These are phyloP conservation scores for Harpalus rufipes DNA, from an alignment of 2,888 invertebrate species.

Conservation along the genomic window DNA sequence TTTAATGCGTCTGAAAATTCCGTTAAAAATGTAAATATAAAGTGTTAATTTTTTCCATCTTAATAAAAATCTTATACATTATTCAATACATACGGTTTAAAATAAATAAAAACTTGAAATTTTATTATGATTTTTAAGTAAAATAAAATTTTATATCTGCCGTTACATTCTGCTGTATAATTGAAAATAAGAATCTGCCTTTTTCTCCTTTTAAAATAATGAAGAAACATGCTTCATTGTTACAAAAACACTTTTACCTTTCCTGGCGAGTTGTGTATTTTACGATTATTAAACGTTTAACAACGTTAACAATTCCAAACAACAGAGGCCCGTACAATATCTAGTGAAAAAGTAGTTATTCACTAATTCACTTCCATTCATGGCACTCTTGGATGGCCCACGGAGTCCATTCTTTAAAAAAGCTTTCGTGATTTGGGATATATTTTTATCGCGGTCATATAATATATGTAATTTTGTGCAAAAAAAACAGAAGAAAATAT, in stretches of 20 bases:
- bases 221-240: slow-evolving; percentile 9
- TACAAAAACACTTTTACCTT: slow-evolving; percentile 13
- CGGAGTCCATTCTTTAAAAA: slow-evolving; percentile 55
- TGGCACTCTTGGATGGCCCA: background rate
- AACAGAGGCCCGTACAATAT: slow-evolving; percentile 27
- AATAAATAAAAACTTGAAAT: slow-evolving; percentile 27
- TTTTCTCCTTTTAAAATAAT: slow-evolving; percentile 14
- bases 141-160: slow-evolving; percentile 1
- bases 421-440: slow-evolving; percentile 63
- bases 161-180: background rate
- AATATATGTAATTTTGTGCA: slow-evolving; percentile 64
- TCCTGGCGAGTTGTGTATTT: slow-evolving; percentile 21
- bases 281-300: slow-evolving; percentile 45
- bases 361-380: slow-evolving; percentile 58
- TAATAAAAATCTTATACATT: too few relatives aligned
- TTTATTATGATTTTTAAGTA: background rate
- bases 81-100: background rate
- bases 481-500: slow-evolving; percentile 53
- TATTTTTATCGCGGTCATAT: slow-evolving; percentile 63
- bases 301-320: slow-evolving; percentile 35
- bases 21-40: background rate
- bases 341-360: slow-evolving; percentile 48
- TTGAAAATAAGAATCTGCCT: slow-evolving; percentile 17
- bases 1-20: too few relatives aligned
- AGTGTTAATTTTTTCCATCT: too few relatives aligned